Evolutionary conservation across 2,888 invertebrate species (phyloP).

Genomic region (Nowickia ferox): DNA sequence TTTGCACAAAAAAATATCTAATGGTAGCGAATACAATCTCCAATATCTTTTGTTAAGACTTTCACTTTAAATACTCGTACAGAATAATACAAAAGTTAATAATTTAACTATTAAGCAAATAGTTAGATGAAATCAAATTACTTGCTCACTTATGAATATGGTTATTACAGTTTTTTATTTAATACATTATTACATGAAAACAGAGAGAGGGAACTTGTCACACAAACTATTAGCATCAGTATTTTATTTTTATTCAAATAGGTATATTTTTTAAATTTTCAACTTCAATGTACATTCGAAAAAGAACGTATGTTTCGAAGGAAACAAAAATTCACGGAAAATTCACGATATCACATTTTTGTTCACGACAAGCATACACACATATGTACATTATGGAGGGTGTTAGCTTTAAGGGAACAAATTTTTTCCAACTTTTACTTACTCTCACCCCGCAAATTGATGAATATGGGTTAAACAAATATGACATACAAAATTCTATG

Average conservation of each 20-base stretch:
- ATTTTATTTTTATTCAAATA: too few species aligned
- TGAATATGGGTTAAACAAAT: neutral
- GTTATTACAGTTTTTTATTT: neutral
- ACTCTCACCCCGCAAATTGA: too few species aligned
- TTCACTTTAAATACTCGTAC: constrained; percentile 54
- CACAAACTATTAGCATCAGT: neutral
- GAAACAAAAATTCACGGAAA: too few species aligned
- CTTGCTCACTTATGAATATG: constrained; percentile 10
- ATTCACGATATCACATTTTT: too few species aligned
- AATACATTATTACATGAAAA: neutral
- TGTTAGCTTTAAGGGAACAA: too few species aligned
- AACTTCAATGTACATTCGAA: too few species aligned
- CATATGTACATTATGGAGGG: too few species aligned
- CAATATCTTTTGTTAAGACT: constrained; percentile 3
- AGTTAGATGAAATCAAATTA: constrained; percentile 19
- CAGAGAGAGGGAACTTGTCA: neutral
- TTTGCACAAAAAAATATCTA: constrained; percentile 1
- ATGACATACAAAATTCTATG: too few species aligned
- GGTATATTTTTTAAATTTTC: too few species aligned
- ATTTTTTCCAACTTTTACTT: too few species aligned
- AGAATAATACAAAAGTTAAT: constrained; percentile 30
- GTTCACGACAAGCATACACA: too few species aligned
- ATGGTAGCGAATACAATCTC: constrained; percentile 25
- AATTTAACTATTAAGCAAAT: constrained; percentile 12
- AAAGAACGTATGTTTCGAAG: too few species aligned